A percentile compares a stretch with the other conserved stretches of the same genome.
These are phyloP conservation scores for Harpagifer antarcticus DNA, from an alignment of 2,797 vertebrate species.

Conservation along the genomic window DNA sequence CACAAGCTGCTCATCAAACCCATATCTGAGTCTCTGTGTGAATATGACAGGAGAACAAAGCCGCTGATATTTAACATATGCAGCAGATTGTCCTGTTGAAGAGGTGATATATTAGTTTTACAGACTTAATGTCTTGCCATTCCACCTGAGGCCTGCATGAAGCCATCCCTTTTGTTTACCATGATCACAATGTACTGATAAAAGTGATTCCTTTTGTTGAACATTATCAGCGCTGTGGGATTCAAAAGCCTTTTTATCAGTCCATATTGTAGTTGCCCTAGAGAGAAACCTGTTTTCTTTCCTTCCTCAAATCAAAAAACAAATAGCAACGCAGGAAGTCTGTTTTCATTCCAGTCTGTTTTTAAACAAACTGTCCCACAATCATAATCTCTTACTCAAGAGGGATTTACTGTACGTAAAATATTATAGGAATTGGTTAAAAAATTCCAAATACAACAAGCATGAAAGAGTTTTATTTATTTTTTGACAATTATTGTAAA, in stretches of 20 bases:
- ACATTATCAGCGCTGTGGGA: background rate
- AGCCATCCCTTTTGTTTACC: constrained; percentile 16
- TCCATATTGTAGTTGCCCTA: constrained; percentile 49
- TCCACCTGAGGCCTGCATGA: constrained; percentile 29
- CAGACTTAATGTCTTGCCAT: constrained; percentile 5
- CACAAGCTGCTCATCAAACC: constrained; percentile 41
- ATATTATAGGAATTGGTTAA: too few relatives aligned
- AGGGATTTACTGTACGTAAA: too few relatives aligned
- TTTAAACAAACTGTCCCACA: background rate
- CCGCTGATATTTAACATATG: background rate
- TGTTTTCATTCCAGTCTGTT: background rate
- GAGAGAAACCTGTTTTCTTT: background rate
- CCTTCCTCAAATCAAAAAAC: constrained; percentile 3
- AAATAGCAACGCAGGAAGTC: background rate
- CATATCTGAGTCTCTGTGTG: constrained; percentile 57
- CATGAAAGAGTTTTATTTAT: too few relatives aligned
- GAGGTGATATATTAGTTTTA: constrained; percentile 25
- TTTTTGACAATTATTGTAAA: background rate
- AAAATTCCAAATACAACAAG: too few relatives aligned
- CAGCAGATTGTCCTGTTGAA: constrained; percentile 1
- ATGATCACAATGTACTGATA: constrained; percentile 10
- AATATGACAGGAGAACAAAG: constrained; percentile 8
- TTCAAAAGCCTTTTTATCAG: background rate
- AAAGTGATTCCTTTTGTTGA: constrained; percentile 16
- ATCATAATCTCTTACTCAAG: background rate